phyloP scores from a whole-genome alignment of 2,113 vertebrate genomes.

The Hemichromis elongatus region DNA sequence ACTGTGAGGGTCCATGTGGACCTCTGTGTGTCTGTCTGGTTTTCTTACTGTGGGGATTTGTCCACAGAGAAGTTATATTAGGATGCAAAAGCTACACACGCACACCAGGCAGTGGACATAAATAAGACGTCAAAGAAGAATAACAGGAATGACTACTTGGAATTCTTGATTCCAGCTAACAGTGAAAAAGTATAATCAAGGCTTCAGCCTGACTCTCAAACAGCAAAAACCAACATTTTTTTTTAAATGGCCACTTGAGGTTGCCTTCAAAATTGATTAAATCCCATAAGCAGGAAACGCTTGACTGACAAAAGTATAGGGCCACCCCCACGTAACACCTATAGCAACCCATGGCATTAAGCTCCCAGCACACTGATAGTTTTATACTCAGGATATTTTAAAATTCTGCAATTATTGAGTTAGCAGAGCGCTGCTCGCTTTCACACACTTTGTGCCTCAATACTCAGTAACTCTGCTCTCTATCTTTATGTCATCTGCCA shows the following conservation, averaged over 20 bases:
- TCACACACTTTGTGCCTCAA: neutral
- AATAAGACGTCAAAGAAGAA: neutral
- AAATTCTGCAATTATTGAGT: neutral
- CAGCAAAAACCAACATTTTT: neutral
- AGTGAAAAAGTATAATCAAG: neutral
- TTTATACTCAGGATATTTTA: neutral
- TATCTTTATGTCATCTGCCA: neutral
- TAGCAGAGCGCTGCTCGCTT: neutral
- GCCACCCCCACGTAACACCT: neutral
- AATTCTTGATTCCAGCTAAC: neutral
- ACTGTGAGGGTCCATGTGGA: neutral
- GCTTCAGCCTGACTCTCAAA: neutral
- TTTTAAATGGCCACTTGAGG: neutral
- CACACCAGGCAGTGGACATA: neutral
- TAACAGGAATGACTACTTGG: neutral
- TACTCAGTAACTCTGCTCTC: neutral
- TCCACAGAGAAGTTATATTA: neutral
- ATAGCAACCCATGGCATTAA: neutral
- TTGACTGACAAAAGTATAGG: neutral
- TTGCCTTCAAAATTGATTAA: neutral
- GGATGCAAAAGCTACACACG: neutral
- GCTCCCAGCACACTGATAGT: neutral
- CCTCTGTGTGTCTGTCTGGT: neutral
- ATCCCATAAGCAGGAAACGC: neutral
- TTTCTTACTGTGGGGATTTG: neutral